Conservation (phyloP, 2,888 invertebrate genomes). For the Athalia rosae region DNA sequence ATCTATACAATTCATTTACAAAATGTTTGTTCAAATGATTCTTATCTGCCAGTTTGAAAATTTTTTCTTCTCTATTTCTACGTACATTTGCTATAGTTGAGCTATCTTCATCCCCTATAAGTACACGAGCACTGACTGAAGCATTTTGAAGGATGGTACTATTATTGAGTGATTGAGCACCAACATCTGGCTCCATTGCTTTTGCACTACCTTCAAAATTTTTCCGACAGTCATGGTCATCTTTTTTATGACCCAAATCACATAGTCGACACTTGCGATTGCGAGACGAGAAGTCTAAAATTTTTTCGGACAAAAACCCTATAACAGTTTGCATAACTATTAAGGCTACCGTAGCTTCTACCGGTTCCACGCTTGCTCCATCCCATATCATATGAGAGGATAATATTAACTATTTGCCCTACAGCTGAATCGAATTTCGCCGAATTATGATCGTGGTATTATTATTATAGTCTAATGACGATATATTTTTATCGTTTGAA, state of each 20-base stretch:
- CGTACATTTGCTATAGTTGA: slow-evolving; percentile 44
- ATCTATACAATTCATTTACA: slow-evolving; percentile 52
- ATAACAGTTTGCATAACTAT: slow-evolving; percentile 57
- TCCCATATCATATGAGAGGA: slow-evolving; percentile 57
- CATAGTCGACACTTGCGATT: slow-evolving; percentile 56
- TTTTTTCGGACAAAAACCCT: slow-evolving; percentile 55
- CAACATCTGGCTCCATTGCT: no score
- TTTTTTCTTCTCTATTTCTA: background rate
- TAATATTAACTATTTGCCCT: slow-evolving; percentile 54
- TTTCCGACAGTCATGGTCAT: no score
- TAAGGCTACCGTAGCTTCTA: slow-evolving; percentile 54
- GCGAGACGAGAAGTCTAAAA: slow-evolving; percentile 55
- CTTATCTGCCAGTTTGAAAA: slow-evolving; percentile 52
- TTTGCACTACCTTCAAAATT: no score
- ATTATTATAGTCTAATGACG: background rate
- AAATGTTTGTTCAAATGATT: slow-evolving; percentile 53
- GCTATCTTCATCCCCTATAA: slow-evolving; percentile 50
- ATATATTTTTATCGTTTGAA: background rate
- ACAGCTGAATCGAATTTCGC: slow-evolving; percentile 45
- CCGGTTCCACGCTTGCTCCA: slow-evolving; percentile 56
- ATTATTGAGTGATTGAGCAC: no score
- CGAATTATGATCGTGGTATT: background rate
- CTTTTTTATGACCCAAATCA: no score
- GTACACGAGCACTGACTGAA: background rate
- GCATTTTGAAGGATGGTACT: no score